Base-by-base conservation (phyloP, 2,888 invertebrate species). In the Oxytorus armatus region DNA sequence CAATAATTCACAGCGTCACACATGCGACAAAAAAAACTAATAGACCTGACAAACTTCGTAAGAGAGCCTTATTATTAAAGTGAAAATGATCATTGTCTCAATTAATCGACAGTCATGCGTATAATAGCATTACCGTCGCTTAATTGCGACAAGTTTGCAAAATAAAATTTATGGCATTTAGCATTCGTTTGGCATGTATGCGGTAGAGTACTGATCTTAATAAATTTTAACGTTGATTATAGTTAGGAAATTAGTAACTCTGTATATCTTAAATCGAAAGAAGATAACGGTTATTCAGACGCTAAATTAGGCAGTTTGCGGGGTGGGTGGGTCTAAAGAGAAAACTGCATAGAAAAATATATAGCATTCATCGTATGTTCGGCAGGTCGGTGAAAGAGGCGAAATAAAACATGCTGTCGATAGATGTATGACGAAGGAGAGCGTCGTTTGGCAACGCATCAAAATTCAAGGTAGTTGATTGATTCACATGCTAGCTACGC, bases 401-500 rank as follows among this genome's bases (percentile, higher is more conserved):
- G 44, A 73, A 39, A 49, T 18, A 57, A 51, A 65, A 69, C 80
- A 80, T 80, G 80, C 80, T 77, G 63, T 73, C 77, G 53, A 44
- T 55, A 44, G 16, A 61, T 36, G 68, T 69, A 57, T 25, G 39
- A 57, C 47, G 79, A 36, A 29, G 49, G 23, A 29, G 59, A 39
- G 33, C 72, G 59, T 65, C 39, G 18, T 73, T 80, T 80, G 77
- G 65, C 77, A 77, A 74, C 42, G 55, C 63, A 69, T 77, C 68
- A 80, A 78, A 75, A 73, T 68, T 69, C 11, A 68, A 63, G 80
- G 66, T 76, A 61, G 66, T 72, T 69, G 73, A 72, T 80, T 29
- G 77, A 73, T 73, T 73, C 59, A 63, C 80, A 80, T 80, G 80
- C 80, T 77, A 23, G 77, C 79, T 80, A 80, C 76, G 66, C 72